phyloP scores from a whole-genome alignment of 2,113 vertebrate genomes.

The Rhabdornis inornatus region DNA sequence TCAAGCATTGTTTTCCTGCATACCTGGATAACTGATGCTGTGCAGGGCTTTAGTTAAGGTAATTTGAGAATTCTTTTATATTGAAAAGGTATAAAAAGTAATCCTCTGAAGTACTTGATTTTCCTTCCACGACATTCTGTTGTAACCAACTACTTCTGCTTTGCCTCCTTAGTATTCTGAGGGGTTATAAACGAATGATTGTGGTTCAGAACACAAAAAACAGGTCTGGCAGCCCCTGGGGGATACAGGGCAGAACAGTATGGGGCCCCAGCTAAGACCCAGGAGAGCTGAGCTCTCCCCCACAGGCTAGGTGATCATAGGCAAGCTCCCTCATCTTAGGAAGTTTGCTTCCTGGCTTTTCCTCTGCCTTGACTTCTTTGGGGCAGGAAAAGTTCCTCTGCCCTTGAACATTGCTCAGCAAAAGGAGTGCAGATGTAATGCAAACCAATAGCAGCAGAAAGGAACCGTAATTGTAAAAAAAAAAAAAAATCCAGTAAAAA shows the following conservation, averaged over 20 bases:
- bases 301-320: neutral
- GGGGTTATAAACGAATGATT: neutral
- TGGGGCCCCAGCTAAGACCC: neutral
- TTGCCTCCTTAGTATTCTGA: constrained; percentile 12
- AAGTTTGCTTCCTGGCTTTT: neutral
- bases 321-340: neutral
- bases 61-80: constrained; percentile 44
- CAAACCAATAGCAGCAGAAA: neutral
- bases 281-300: neutral
- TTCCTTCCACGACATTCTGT: neutral
- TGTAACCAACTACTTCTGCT: neutral
- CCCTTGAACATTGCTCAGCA: neutral
- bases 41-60: constrained; percentile 15
- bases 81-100: constrained; percentile 41
- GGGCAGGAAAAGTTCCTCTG: neutral
- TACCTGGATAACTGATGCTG: neutral
- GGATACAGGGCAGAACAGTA: neutral
- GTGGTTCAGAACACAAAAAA: neutral
- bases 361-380: neutral
- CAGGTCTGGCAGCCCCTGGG: neutral
- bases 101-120: constrained; percentile 22
- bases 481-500: neutral
- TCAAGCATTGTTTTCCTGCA: neutral
- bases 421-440: neutral
- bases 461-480: neutral